Base-by-base conservation (phyloP, 2,797 vertebrate species). In the Poliocrania exsul region DNA sequence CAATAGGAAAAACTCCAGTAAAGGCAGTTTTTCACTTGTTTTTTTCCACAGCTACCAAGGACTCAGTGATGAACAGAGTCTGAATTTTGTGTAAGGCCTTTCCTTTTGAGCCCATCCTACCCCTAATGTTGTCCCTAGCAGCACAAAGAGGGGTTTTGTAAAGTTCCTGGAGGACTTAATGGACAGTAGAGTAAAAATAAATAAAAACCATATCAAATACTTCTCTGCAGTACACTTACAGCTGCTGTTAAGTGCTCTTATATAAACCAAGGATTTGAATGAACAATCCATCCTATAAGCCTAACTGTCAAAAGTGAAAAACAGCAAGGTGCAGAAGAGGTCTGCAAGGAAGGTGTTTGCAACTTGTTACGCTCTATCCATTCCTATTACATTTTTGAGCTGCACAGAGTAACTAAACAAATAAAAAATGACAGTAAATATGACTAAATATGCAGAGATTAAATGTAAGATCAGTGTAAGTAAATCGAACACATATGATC, bases 381-480 rank as follows among this genome's bases (percentile, higher is more conserved):
- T 54, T 40, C 17, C 47, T 70, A 35, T 81, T 94, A 96, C 66
- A 58, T 94, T 93, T 91, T 77, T 82, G 44, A 81, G 64, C 66
- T 71, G 10, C 29, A 13, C 3, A 1, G 2, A n/a, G 46, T 56
- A 84, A 80, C 19, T 90, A 90, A 95, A 92, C 49, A 89, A 88
- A 91, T 75, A 51, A 87, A 94, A 91, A 81, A 60, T 69, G 21
- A 83, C 90, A 94, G 73, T 74, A 88, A 91, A 86, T 81, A 77
- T 29, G 67, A 81, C 72, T 90, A 95, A 92, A 62, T 60, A 17
- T 28, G 44, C 24, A 73, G 62, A 88, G 24, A 92, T 92, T 93
- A 96, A 96, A 85, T 9, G 38, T 24, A 78, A 56, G 18, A 94
- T 69, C 50, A 93, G 85, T 50, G 67, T 54, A 81, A 88, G 50